Percentiles rank a stretch among this genome's conserved stretches.
Conservation (phyloP, 2,113 vertebrate species). For the Rhabdomys dilectus region DNA sequence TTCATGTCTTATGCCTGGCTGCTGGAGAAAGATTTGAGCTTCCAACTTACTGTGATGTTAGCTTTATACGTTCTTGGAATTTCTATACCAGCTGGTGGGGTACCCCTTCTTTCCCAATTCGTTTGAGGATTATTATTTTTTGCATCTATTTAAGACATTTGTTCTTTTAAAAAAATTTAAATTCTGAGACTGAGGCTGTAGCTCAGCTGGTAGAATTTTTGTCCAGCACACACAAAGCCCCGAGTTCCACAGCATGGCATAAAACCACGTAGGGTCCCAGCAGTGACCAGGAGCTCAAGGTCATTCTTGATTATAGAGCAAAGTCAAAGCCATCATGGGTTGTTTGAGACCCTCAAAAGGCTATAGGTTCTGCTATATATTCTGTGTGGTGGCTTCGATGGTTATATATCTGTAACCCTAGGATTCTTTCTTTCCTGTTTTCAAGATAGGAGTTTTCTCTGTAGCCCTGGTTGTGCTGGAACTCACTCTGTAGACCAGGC, state of each 20-base stretch:
- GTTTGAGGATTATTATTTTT: not conserved
- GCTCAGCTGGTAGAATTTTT: too few species aligned
- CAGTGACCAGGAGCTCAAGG: not conserved
- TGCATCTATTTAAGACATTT: not conserved
- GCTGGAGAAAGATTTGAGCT: rapidly evolving
- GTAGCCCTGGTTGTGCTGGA: not conserved
- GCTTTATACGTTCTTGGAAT: not conserved
- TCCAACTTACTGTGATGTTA: rapidly evolving
- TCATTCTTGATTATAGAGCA: not conserved
- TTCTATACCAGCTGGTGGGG: not conserved
- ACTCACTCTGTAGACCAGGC: not conserved
- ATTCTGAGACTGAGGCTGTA: not conserved
- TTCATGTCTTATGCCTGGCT: not conserved
- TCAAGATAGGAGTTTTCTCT: not conserved
- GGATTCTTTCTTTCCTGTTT: not conserved
- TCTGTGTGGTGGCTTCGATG: not conserved
- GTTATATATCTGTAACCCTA: not conserved
- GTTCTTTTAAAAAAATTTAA: not conserved
- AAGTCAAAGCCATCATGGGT: not conserved
- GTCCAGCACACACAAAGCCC: not conserved
- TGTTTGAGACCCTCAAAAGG: not conserved
- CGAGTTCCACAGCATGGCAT: not conserved
- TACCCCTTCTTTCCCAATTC: not conserved
- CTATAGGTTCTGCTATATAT: not conserved
- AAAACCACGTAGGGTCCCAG: not conserved